Evolutionary conservation across 2,113 vertebrate species (phyloP), one percentile per base, ranked within the genome.

Genomic region (Kryptolebias marmoratus): DNA sequence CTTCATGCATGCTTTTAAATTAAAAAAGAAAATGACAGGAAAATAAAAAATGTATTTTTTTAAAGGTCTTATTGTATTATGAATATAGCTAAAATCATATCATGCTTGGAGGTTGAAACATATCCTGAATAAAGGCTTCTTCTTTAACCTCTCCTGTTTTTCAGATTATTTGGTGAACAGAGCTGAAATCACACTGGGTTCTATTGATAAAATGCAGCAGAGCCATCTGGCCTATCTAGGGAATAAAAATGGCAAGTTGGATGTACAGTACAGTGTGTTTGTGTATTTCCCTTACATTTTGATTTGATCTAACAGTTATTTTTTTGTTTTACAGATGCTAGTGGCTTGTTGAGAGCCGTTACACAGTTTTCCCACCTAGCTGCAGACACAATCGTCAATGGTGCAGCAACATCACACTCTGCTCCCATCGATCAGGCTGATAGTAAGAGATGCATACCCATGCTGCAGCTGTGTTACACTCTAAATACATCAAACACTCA

Each of bases 131-230:
- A 22, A 22, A 22, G 22, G 5, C 1, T 15, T 15, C 14, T 14
- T 48, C 8, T 73, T 27, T 14, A 14, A 1, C 42, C 52, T 14
- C 14, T 59, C 42, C 7, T 62, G 30, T 53, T 52, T 72, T 64
- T 47, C 89, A 99, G 97, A 98, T 82, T 98, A 96, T 85, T 93
- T 99, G 80, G 93, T 98, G 49, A 95, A 95, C 79, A 93, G 94
- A 59, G 91, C 95, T 0, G 91, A 92, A 71, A 92, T 94, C 5
- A 94, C 95, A 10, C 86, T 94, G 1, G 84, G 87, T 15, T 95
- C 96, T 0, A 79, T 95, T 0, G 94, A 95, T 77, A 95, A 92
- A 79, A 92, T 99, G 80, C 93, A 90, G 83, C 91, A 91, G 77
- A 93, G 91, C 83, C 4, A 94, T 79, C 0, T 76, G 63, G 28